Evolutionary conservation across 2,113 vertebrate genomes (phyloP).

Genomic region (Holacanthus passer): DNA sequence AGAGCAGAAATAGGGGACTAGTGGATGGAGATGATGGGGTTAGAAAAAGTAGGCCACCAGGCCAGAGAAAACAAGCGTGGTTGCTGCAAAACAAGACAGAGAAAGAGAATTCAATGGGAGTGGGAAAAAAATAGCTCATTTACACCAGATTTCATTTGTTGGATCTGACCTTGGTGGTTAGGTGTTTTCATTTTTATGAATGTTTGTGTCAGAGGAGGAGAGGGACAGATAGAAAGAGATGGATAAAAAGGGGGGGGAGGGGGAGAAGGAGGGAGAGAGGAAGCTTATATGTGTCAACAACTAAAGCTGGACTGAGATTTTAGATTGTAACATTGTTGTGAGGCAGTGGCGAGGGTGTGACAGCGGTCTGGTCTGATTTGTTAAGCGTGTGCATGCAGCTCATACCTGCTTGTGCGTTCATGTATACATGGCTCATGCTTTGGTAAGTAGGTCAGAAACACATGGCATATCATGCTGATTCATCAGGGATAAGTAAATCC

Average conservation of each 20-base stretch:
- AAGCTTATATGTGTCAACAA: constrained; percentile 11
- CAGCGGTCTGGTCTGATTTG: constrained; percentile 1
- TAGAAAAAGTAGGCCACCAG: constrained; percentile 35
- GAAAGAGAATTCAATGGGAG: background rate
- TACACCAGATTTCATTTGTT: background rate
- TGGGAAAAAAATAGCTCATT: background rate
- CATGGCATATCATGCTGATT: constrained; percentile 64
- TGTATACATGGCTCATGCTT: constrained; percentile 46
- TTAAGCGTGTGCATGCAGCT: constrained; percentile 3
- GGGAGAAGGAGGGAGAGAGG: background rate
- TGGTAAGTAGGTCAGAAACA: constrained; percentile 74
- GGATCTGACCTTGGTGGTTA: background rate
- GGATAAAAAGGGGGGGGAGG: too few relatives aligned
- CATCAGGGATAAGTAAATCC: constrained; percentile 71
- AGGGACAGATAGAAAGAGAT: background rate
- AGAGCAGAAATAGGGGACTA: constrained; percentile 26
- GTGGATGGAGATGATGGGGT: constrained; percentile 21
- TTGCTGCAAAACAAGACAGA: background rate
- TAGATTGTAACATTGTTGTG: background rate
- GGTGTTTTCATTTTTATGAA: background rate
- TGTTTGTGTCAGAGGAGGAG: background rate
- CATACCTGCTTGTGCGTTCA: constrained; percentile 28
- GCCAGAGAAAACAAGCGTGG: background rate
- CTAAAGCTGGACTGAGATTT: constrained; percentile 1
- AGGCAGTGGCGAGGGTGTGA: background rate